phyloP scores from a whole-genome alignment of 2,797 vertebrate species.

The Vespertilio murinus region DNA sequence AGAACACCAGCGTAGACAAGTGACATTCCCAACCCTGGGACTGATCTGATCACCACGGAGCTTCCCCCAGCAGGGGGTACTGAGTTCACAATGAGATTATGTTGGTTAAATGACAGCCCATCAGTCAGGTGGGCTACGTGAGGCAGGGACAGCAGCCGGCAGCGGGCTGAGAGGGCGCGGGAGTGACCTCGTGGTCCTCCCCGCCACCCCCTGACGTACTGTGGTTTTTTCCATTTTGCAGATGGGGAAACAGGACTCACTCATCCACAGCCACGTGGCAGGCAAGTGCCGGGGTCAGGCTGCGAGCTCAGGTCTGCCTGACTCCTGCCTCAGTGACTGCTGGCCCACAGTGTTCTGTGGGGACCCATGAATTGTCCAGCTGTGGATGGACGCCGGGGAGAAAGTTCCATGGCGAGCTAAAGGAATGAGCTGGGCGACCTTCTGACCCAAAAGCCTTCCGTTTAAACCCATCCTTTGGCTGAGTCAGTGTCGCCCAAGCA shows the following conservation, averaged over 20 bases:
- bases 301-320: not conserved
- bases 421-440: not conserved
- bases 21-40: not conserved
- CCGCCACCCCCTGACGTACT: not conserved
- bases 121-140: rapidly evolving
- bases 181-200: rapidly evolving
- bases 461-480: not conserved
- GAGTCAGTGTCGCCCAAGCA: not conserved
- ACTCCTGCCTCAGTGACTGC: not conserved
- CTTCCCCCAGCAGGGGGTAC: too few species aligned
- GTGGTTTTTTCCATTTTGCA: not conserved
- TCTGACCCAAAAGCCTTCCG: not conserved
- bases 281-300: not conserved
- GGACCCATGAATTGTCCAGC: not conserved
- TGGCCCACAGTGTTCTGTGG: rapidly evolving
- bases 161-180: rapidly evolving
- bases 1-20: not conserved
- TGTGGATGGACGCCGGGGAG: not conserved
- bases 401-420: not conserved
- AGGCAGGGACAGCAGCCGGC: not conserved
- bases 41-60: not conserved
- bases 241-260: not conserved
- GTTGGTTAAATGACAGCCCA: not conserved
- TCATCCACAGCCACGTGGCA: not conserved
- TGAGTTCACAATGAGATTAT: not conserved